Evolutionary conservation across 1,140 invertebrate genomes (phyloP).

Genomic region (Pachyrhynchus sulphureomaculatus): DNA sequence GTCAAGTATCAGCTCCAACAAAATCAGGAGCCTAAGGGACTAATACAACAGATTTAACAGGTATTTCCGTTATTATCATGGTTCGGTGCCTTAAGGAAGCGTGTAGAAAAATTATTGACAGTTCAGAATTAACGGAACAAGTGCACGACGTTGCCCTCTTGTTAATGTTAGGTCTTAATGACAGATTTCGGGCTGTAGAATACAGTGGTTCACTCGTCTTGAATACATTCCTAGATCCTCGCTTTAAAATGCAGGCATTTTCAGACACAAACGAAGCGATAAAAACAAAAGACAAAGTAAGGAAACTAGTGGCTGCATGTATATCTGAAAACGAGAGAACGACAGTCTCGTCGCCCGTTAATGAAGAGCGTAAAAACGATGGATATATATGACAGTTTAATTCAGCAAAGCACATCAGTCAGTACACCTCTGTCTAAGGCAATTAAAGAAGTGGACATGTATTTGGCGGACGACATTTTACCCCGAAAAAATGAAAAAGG

Average conservation of each 20-base stretch:
- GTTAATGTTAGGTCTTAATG: slow-evolving; percentile 11
- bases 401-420: neutral
- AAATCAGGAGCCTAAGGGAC: too few relatives aligned
- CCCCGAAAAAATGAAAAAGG: neutral
- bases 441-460: neutral
- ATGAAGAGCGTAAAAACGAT: neutral
- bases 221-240: slow-evolving; percentile 22
- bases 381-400: too few relatives aligned
- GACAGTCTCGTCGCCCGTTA: neutral
- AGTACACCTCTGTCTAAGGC: neutral
- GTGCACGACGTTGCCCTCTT: slow-evolving; percentile 6
- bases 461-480: slow-evolving; percentile 2
- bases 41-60: too few relatives aligned
- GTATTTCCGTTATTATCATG: too few relatives aligned
- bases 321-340: neutral
- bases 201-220: slow-evolving; percentile 5
- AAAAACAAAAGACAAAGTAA: slow-evolving; percentile 6
- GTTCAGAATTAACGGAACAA: too few relatives aligned
- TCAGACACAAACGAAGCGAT: slow-evolving; percentile 11
- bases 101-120: too few relatives aligned
- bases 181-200: slow-evolving; percentile 21
- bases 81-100: too few relatives aligned
- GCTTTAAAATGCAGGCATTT: slow-evolving; percentile 24
- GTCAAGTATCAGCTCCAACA: too few relatives aligned
- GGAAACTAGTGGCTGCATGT: neutral